Conservation (phyloP, 2,888 invertebrate genomes). For the Clistopyga incitator region DNA sequence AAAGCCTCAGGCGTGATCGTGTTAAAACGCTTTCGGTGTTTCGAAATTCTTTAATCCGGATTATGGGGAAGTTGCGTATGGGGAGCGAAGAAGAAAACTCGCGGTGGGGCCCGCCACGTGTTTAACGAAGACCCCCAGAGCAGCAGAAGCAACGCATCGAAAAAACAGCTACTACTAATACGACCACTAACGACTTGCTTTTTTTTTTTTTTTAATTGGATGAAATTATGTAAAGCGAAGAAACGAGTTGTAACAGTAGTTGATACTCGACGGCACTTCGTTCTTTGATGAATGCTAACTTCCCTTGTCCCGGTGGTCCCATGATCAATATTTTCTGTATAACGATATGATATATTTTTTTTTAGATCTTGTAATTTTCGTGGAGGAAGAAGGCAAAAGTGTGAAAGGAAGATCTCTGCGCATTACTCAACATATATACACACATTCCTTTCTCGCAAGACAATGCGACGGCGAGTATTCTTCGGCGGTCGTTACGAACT, state of each 20-base stretch:
- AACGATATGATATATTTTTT: not conserved
- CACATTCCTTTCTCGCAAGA: not conserved
- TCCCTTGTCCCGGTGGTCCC: not conserved
- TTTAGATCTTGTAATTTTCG: not conserved
- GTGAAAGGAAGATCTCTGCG: too few relatives aligned
- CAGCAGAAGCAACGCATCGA: slow-evolving; percentile 40
- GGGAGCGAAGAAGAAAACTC: slow-evolving; percentile 19
- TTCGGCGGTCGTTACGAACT: not conserved
- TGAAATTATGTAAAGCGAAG: not conserved
- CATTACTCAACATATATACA: not conserved
- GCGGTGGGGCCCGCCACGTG: slow-evolving; percentile 38
- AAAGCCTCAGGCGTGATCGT: slow-evolving; percentile 69
- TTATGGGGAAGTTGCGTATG: slow-evolving; percentile 73
- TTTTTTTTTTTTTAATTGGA: not conserved
- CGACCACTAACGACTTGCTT: too few relatives aligned
- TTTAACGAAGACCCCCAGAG: slow-evolving; percentile 54
- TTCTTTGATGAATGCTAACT: not conserved
- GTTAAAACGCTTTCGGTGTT: slow-evolving; percentile 83
- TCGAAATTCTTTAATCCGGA: slow-evolving; percentile 82
- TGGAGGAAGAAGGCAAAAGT: too few relatives aligned
- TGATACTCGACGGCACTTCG: not conserved
- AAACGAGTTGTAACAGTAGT: slow-evolving; percentile 6
- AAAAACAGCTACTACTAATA: slow-evolving; percentile 38
- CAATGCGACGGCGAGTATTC: not conserved
- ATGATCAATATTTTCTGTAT: slow-evolving; percentile 9